Percentiles rank a stretch among this genome's conserved stretches.
phyloP scores from a whole-genome alignment of 2,113 vertebrate species.

The Eonycteris spelaea region DNA sequence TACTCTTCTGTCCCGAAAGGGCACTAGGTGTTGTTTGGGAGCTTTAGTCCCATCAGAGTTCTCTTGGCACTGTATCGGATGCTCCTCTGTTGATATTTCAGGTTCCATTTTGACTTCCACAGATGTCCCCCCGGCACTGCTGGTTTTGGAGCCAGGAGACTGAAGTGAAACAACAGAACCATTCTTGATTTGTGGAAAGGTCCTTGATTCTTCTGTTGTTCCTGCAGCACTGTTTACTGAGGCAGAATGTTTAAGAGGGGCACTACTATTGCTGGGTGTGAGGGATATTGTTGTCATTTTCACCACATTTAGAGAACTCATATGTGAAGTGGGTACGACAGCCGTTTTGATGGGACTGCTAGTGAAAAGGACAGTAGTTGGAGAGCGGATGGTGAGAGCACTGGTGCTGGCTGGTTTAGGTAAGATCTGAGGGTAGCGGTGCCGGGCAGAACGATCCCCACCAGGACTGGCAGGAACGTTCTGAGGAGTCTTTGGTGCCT shows the following conservation, averaged over 20 bases:
- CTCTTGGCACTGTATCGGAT: constrained; percentile 81
- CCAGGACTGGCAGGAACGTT: constrained; percentile 89
- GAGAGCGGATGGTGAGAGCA: constrained; percentile 92
- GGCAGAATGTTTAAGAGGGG: constrained; percentile 88
- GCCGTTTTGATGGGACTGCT: constrained; percentile 96
- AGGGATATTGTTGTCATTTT: constrained; percentile 97
- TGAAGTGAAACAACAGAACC: constrained; percentile 88
- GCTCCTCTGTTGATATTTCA: constrained; percentile 87
- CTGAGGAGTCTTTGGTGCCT: constrained; percentile 92
- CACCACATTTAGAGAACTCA: constrained; percentile 94
- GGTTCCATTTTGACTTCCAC: constrained; percentile 92
- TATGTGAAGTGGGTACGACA: constrained; percentile 92
- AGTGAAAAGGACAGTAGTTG: constrained; percentile 93
- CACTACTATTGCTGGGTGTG: constrained; percentile 84
- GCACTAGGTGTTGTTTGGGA: constrained; percentile 71
- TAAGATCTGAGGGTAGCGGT: constrained; percentile 96
- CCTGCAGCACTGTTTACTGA: constrained; percentile 80
- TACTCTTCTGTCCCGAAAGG: constrained; percentile 77
- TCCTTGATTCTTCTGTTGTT: constrained; percentile 82
- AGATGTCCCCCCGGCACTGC: constrained; percentile 70
- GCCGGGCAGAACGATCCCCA: constrained; percentile 92
- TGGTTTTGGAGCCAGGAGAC: constrained; percentile 84
- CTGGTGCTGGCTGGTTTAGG: constrained; percentile 93
- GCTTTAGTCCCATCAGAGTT: constrained; percentile 73
- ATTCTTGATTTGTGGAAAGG: constrained; percentile 85